phyloP scores from a whole-genome alignment of 2,797 vertebrate species.

The Dromococcyx pavoninus region DNA sequence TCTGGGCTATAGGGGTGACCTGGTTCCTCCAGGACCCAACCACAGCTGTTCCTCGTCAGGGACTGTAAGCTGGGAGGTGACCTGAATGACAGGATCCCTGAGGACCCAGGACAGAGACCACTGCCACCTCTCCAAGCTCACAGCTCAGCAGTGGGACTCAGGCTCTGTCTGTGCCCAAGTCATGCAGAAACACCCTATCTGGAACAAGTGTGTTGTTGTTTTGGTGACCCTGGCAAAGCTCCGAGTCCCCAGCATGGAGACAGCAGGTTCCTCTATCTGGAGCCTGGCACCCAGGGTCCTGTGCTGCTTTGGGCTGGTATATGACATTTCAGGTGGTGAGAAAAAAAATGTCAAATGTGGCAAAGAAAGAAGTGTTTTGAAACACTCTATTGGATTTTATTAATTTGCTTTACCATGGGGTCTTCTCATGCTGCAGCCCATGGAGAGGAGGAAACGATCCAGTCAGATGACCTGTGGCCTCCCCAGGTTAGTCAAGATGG shows the following conservation, averaged over 20 bases:
- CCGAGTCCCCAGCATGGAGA: accelerated
- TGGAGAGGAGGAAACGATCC: neutral
- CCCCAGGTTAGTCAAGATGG: neutral
- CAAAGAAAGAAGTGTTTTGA: neutral
- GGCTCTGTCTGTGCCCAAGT: neutral
- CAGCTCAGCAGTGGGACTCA: neutral
- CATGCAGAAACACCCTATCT: neutral
- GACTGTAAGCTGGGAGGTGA: neutral
- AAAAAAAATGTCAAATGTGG: neutral
- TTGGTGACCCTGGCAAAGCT: neutral
- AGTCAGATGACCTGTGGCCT: neutral
- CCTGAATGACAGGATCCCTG: accelerated
- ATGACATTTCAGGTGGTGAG: accelerated
- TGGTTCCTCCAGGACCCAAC: neutral
- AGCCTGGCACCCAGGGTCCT: neutral
- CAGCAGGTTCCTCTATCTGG: neutral
- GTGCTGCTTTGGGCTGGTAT: neutral
- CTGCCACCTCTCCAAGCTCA: neutral
- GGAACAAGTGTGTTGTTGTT: neutral
- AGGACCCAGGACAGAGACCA: neutral
- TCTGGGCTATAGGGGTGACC: accelerated
- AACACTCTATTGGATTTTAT: neutral
- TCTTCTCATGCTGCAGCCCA: neutral
- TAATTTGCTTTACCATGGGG: neutral
- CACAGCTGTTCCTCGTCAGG: neutral